phyloP scores from a whole-genome alignment of 2,888 invertebrate species.

The Unio delphinus region DNA sequence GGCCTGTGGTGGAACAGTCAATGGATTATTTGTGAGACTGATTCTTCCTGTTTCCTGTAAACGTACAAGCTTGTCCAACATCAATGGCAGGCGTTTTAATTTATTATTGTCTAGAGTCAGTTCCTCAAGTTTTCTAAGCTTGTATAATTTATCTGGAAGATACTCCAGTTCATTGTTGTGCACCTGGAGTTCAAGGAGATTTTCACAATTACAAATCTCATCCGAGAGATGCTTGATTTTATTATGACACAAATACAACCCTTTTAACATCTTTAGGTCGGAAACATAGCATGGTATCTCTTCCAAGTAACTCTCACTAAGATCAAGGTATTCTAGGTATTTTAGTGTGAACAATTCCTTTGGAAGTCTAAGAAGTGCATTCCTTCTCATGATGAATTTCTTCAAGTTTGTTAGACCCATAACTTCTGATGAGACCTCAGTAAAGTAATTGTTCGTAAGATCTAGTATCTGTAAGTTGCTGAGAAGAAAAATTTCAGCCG shows the following conservation, averaged over 20 bases:
- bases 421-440: constrained; percentile 55
- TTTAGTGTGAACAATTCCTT: constrained; percentile 54
- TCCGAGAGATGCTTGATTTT: constrained; percentile 43
- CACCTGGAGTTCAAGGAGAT: constrained; percentile 35
- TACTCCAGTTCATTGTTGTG: constrained; percentile 41
- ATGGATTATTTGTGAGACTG: constrained; percentile 48
- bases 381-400: constrained; percentile 55
- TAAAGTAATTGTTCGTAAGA: constrained; percentile 61
- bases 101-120: constrained; percentile 51
- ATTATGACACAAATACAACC: constrained; percentile 51
- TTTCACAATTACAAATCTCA: constrained; percentile 45
- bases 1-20: constrained; percentile 55
- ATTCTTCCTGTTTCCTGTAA: constrained; percentile 44
- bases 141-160: constrained; percentile 52
- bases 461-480: constrained; percentile 51
- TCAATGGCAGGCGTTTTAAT: constrained; percentile 48
- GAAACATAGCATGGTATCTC: constrained; percentile 45
- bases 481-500: constrained; percentile 51
- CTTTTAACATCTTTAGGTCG: constrained; percentile 44
- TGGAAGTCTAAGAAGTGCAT: constrained; percentile 58
- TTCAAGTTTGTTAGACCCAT: constrained; percentile 50
- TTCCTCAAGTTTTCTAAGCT: constrained; percentile 46
- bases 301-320: constrained; percentile 61
- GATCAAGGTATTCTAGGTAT: constrained; percentile 51
- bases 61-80: constrained; percentile 54